phyloP scores from a whole-genome alignment of 2,888 invertebrate species.

The Leptopterna dolabrata region DNA sequence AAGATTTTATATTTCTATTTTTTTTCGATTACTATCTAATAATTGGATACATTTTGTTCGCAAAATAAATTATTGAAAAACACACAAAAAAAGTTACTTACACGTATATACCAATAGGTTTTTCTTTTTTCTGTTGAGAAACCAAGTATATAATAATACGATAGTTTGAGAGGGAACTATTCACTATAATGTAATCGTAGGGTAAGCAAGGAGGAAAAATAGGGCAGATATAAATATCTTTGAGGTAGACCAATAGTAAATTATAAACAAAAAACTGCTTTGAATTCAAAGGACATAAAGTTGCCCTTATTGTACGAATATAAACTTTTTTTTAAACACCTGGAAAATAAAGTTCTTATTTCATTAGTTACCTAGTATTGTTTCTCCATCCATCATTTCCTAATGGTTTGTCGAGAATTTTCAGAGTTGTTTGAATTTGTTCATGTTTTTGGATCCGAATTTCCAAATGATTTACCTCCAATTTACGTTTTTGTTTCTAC shows the following conservation, averaged over 20 bases:
- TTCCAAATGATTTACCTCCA: background rate
- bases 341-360: no score
- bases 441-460: no score
- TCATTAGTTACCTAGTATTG: no score
- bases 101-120: background rate
- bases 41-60: background rate
- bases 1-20: background rate
- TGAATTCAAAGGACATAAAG: background rate
- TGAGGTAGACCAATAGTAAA: constrained; percentile 47
- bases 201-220: constrained; percentile 48
- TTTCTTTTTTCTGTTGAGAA: background rate
- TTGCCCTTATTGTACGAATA: no score
- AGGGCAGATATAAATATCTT: constrained; percentile 42
- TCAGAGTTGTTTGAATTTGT: no score
- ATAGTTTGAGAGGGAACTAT: constrained; percentile 38
- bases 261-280: background rate
- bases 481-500: constrained; percentile 23
- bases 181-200: constrained; percentile 49
- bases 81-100: background rate
- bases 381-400: no score
- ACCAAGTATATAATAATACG: constrained; percentile 1
- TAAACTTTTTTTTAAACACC: no score
- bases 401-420: no score
- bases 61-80: background rate
- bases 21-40: background rate